Conservation (phyloP, 2,888 invertebrate species). For the Rhaphigaster nebulosa region DNA sequence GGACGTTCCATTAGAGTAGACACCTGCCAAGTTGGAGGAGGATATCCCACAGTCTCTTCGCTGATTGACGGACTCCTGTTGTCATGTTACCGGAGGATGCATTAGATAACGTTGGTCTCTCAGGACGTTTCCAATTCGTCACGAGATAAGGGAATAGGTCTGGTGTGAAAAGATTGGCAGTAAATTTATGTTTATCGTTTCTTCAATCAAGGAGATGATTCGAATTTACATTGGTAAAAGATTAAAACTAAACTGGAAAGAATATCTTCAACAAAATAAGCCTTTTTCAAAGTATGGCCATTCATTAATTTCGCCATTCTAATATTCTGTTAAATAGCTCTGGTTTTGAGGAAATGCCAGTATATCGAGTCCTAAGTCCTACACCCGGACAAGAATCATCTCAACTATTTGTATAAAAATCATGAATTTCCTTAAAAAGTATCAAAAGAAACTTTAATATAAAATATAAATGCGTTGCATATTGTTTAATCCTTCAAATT, state of each 20-base stretch:
- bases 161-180: background rate
- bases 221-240: background rate
- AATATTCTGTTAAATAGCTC: no score
- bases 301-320: no score
- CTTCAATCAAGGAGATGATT: background rate
- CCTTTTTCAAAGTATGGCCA: background rate
- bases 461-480: no score
- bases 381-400: no score
- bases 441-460: no score
- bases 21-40: background rate
- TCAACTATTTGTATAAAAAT: no score
- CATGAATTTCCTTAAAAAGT: no score
- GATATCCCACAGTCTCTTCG: slow-evolving; percentile 3
- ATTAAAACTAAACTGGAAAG: background rate
- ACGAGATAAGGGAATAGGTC: background rate
- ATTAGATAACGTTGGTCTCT: background rate
- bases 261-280: background rate
- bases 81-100: background rate
- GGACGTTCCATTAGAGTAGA: background rate
- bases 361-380: no score
- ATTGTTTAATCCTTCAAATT: no score
- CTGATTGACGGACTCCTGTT: slow-evolving; percentile 6
- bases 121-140: background rate
- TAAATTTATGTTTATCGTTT: background rate
- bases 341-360: no score